Conservation (phyloP, 1,140 invertebrate species). For the Palaemon carinicauda region DNA sequence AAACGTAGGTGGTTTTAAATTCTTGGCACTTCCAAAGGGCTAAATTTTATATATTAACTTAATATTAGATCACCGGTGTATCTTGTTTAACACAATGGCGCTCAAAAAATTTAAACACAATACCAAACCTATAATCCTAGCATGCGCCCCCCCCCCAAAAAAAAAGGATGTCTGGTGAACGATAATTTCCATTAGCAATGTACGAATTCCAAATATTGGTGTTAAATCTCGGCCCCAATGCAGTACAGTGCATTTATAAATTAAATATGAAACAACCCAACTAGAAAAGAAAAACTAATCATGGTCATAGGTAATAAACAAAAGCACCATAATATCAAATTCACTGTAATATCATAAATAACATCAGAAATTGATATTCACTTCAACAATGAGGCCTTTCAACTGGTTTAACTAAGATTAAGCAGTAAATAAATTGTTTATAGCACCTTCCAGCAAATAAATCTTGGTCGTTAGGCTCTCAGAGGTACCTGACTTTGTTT, state of each 20-base stretch:
- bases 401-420: not conserved
- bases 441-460: not conserved
- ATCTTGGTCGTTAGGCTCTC: not conserved
- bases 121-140: no score
- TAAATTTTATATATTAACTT: no score
- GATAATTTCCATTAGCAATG: no score
- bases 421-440: not conserved
- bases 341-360: no score
- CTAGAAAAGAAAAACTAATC: not conserved
- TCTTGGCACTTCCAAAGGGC: no score
- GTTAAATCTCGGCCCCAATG: not conserved
- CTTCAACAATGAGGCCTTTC: not conserved
- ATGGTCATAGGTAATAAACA: not conserved
- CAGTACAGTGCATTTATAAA: not conserved
- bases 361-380: not conserved
- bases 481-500: not conserved
- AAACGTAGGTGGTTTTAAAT: no score
- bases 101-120: no score
- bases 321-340: not conserved
- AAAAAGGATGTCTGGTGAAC: no score
- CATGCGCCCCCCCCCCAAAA: no score
- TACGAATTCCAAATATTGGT: not conserved
- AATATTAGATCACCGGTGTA: no score
- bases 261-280: not conserved
- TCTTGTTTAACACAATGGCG: no score